Evolutionary conservation across 2,113 vertebrate species (phyloP).

Genomic region (Pica pica): DNA sequence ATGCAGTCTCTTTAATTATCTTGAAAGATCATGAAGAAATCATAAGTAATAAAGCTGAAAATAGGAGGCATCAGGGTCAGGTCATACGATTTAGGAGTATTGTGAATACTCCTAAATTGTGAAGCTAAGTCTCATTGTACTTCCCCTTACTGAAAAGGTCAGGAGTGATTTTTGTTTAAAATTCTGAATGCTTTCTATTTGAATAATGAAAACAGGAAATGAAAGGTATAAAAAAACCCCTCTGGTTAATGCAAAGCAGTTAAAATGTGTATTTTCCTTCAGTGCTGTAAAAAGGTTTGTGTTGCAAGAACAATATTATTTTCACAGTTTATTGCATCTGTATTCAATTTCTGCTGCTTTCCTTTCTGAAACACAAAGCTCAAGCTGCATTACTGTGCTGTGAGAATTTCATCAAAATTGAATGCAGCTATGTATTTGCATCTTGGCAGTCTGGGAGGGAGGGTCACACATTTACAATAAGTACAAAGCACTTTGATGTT

Average conservation of each 20-base stretch:
- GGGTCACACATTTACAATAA: background rate
- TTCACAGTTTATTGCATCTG: constrained; percentile 6
- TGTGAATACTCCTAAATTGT: background rate
- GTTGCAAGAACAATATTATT: background rate
- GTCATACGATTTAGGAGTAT: background rate
- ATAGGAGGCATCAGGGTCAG: background rate
- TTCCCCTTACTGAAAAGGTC: background rate
- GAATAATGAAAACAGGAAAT: background rate
- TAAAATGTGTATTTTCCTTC: background rate
- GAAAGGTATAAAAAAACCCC: background rate
- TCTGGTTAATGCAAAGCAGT: background rate
- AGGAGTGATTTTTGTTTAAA: background rate
- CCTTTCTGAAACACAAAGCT: background rate
- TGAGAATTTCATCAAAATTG: background rate
- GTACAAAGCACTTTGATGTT: background rate
- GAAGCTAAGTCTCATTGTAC: background rate
- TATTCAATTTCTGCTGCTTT: background rate
- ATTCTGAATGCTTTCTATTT: background rate
- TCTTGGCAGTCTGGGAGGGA: background rate
- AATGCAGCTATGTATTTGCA: background rate
- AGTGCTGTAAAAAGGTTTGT: background rate
- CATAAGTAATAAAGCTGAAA: background rate
- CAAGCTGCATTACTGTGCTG: background rate
- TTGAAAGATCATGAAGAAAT: background rate
- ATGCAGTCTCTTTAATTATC: background rate